Conservation (phyloP, 2,888 invertebrate species). For the Onthophagus sagittarius region DNA sequence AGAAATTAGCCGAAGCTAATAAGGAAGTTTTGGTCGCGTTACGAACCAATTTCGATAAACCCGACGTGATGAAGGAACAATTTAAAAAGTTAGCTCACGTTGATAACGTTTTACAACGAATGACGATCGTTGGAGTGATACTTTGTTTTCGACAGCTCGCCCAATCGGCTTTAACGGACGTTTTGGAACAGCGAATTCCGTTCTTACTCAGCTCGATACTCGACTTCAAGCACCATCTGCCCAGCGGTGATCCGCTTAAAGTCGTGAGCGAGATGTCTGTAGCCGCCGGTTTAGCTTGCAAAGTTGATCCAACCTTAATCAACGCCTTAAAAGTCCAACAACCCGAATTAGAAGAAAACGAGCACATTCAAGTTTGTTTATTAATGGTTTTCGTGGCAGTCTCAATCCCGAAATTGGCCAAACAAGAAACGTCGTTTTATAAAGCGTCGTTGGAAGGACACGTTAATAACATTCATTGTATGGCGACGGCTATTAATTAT, state of each 20-base stretch:
- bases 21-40: conserved; percentile 88
- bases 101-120: conserved; percentile 92
- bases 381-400: conserved; percentile 99
- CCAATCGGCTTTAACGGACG: conserved; percentile 91
- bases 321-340: conserved; percentile 87
- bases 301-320: conserved; percentile 93
- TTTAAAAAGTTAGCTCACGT: conserved; percentile 86
- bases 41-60: conserved; percentile 96
- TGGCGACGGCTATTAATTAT: conserved; percentile 93
- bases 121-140: conserved; percentile 98
- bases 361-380: conserved; percentile 89
- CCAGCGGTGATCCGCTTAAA: conserved; percentile 83
- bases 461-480: conserved; percentile 98
- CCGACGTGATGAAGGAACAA: conserved; percentile 96
- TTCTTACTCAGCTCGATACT: conserved; percentile 92
- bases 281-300: conserved; percentile 89
- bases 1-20: conserved; percentile 85
- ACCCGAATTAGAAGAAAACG: conserved; percentile 82
- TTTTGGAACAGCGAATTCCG: conserved; percentile 90
- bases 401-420: conserved; percentile 90
- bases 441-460: conserved; percentile 87
- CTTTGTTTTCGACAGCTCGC: conserved; percentile 91
- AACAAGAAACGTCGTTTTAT: conserved; percentile 85
- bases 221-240: conserved; percentile 90
- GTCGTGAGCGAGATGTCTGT: conserved; percentile 97